These are phyloP conservation scores for Camponotus fellah DNA, from an alignment of 2,888 invertebrate genomes.

Conservation along the genomic window DNA sequence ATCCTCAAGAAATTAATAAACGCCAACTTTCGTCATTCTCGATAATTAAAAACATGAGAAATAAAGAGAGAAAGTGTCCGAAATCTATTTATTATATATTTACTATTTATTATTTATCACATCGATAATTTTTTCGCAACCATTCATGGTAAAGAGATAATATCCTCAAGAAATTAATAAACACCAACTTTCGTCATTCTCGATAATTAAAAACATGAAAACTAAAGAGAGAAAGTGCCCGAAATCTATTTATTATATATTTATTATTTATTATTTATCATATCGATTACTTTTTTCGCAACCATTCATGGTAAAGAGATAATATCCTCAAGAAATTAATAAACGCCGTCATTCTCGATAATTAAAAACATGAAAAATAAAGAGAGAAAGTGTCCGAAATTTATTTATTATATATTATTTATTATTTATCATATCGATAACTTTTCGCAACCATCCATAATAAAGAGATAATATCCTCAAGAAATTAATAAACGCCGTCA, in stretches of 20 bases:
- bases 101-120: no score
- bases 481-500: neutral
- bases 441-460: neutral
- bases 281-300: neutral
- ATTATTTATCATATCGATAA: neutral
- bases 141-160: neutral
- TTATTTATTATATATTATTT: neutral
- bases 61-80: neutral
- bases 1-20: neutral
- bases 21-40: neutral
- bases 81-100: neutral
- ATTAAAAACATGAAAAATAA: neutral
- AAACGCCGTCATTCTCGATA: neutral
- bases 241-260: neutral
- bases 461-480: neutral
- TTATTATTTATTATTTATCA: no score
- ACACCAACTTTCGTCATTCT: neutral
- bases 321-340: neutral
- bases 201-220: neutral
- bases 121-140: neutral
- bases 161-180: neutral
- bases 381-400: neutral
- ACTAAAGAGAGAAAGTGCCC: neutral
- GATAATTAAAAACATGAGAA: neutral
- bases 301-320: neutral